Evolutionary conservation across 2,888 invertebrate genomes (phyloP), one percentile per base, ranked within the genome.

Genomic region (Yponomeuta plumbellus): DNA sequence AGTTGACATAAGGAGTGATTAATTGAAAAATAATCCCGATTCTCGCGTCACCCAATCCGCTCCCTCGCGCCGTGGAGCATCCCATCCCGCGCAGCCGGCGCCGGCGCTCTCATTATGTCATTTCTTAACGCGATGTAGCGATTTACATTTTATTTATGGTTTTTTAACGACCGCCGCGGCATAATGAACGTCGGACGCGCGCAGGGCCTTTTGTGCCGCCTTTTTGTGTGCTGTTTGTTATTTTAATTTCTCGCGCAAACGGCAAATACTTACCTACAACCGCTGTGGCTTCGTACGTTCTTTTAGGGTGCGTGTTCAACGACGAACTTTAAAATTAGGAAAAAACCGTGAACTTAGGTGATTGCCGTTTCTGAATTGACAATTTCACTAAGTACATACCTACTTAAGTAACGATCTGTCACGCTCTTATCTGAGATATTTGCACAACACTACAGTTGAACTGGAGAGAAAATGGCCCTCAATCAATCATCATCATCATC

Each of bases 61-160:
- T 10, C 11, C 20, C 20, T 11, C 11, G 58, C 58, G n/a, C 20
- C 21, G 11, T 22, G 58, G 22, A 58, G 21, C 58, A 11, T 20
- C 58, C 21, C 58, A 58, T 58, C 58, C 58, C 58, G 22, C 22
- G 22, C 58, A 58, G 22, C 58, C 20, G 58, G 22, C 58, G 66
- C 52, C 70, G 59, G 59, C 23, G 20, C 59, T 20, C 59, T 59
- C 59, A 74, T 73, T 73, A 70, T 71, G 71, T 70, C 70, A 69
- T 70, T 70, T 75, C 71, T 69, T 70, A 71, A 71, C 70, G 71
- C 71, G 66, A 72, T 74, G 75, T 75, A 70, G 74, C 72, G 71
- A 73, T 75, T 75, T 72, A 69, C 71, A 69, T 59, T 66, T 67
- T 75, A 76, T 76, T 76, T 72, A 75, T 74, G 70, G 66, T 70